Base-by-base conservation (phyloP, 1,140 invertebrate species). In the Laupala kohalensis region DNA sequence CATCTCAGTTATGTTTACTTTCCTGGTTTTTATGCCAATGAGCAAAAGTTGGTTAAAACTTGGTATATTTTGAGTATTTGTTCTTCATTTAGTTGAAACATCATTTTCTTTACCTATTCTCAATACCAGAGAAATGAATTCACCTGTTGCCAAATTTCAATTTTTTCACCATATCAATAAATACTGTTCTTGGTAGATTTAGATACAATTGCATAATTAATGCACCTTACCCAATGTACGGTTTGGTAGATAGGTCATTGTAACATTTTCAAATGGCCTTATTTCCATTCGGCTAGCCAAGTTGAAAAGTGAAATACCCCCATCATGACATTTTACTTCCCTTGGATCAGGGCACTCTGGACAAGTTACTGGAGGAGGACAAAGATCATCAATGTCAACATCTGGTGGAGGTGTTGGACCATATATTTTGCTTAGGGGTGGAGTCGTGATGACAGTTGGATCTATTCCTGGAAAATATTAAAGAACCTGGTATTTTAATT, bases 361-460 rank as follows among this genome's bases (percentile, higher is more conserved):
- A 73, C 87, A 89, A 23, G 80, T 78, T 12, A 83, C 78, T 6
- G 82, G 78, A 0, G 84, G 83, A 25, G 86, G 85, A 75, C 90
- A 92, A 37, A 90, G 76, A 73, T 90, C 87, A 71, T 89, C 86
- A 79, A 79, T 69, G 64, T 77, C 78, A 3, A 77, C 75, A 26
- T 75, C 75, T 62, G 76, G 72, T 6, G 81, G 81, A 1, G 80
- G 77, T 67, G 72, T 69, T 71, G 79, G 72, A n/a, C 80, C 79
- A 74, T 77, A 80, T 13, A 73, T 74, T 12, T 72, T 74, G 23
- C 77, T 77, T 72, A 73, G 62, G 6, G 80, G 79, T 6, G 82
- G 80, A 30, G 81, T 82, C 15, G 81, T 82, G 0, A 76, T 78
- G 28, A 82, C 73, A 53, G 75, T 76, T 6, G 82, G 81, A 78